Base-by-base conservation (phyloP, 2,113 vertebrate genomes). In the Stigmatopora argus region DNA sequence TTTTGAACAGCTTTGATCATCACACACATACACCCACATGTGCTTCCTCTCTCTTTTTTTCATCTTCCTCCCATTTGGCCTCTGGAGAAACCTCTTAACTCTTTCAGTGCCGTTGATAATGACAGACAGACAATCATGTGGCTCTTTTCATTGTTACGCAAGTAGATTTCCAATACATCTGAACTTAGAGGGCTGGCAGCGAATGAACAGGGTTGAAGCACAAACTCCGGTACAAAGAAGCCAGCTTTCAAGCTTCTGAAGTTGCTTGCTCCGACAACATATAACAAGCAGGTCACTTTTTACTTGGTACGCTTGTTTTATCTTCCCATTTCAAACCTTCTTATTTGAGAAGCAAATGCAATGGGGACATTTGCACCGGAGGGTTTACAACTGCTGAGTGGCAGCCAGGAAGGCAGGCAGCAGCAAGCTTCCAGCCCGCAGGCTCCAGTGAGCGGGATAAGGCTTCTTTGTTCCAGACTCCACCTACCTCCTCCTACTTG, bases 391-490 rank as follows among this genome's bases (percentile, higher is more conserved):
- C 77, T 84, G 66, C 67, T 66, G 78, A 82, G 87, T 74, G 77
- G 80, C 69, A 65, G 75, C 83, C 79, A 77, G 70, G 78, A 70
- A 44, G 67, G 73, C 84, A 85, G 75, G 84, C 81, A 81, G 75
- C 78, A 84, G 90, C 93, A 94, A 92, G 91, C 90, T 90, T 87
- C 83, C 69, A 87, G 88, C 89, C 90, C 80, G 69, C 81, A 83
- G 92, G 92, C 91, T 83, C 83, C 84, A 78, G 88, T 84, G 66
- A 79, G 87, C 78, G 77, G 93, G 91, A 98, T 93, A 97, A 95
- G 92, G 92, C 85, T 86, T 78, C 94, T 96, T 96, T 95, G 94
- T 96, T 94, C 67, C 66, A 81, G 65, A 64, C 84, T 83, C 85
- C 85, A 71, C 87, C 83, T 56, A 56, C 59, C 19, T 92, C 87